Evolutionary conservation across 2,888 invertebrate genomes (phyloP), one percentile per base, ranked within the genome.

Genomic region (Lamellibrachia satsuma): DNA sequence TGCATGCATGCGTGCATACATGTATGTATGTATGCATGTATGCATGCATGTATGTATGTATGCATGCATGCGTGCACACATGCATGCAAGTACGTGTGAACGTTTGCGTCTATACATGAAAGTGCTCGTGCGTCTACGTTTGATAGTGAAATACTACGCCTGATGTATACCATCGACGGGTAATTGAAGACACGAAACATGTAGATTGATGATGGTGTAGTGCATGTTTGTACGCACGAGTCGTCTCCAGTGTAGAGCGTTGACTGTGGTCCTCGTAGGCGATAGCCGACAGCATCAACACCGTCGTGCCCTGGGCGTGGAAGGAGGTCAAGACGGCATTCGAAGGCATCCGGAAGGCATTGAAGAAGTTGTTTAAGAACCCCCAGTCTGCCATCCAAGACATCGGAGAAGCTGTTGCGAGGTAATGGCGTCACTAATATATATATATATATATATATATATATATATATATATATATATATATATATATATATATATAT

Each of bases 301-400:
- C 90, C 15, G 75, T 75, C 15, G 39, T 92, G 11, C 92, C 92
- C 6, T 92, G 92, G 92, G 92, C 92, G 27, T 75, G 92, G 92
- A 52, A 92, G 1, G 92, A 92, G 75, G 75, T 92, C 52, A 92
- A 75, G 92, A 75, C 60, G 2, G 39, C 92, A 22, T 92, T 75
- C 11, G 39, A 92, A 51, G 90, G 52, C 39, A 92, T 92, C 11
- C 60, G 39, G 9, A 75, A 57, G 15, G 92, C 90, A 2, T 27
- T 92, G 7, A 90, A 39, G 39, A 75, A 75, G 11, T 2, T 92
- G 57, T 9, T 92, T 11, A 57, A 57, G 75, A 75, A 52, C 15
- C 92, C 92, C 52, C 27, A 75, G 2, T 52, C 92, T 1, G 39
- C 92, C 11, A 75, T 92, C 52, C 52, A 91, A 52, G 39, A 52